phyloP scores from a whole-genome alignment of 2,888 invertebrate species.

The Entomobrya proxima region DNA sequence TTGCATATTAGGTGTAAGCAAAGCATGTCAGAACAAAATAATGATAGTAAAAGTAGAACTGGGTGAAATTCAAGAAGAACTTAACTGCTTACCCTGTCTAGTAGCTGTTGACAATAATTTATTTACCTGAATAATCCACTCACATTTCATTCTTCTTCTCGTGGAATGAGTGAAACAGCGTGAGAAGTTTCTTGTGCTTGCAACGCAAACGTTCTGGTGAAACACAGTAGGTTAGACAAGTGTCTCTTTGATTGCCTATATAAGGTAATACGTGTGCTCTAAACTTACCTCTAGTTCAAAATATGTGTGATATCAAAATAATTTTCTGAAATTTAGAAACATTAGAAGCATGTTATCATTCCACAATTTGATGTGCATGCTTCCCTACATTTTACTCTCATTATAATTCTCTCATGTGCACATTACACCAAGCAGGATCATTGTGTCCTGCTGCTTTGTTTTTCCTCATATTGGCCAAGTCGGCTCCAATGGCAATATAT shows the following conservation, averaged over 20 bases:
- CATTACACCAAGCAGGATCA: conserved; percentile 20
- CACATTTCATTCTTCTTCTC: conserved; percentile 48
- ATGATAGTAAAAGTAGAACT: background rate
- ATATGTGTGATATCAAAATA: too few species aligned
- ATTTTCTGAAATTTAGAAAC: too few species aligned
- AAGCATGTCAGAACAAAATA: background rate
- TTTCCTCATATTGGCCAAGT: conserved; percentile 31
- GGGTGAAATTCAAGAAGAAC: conserved; percentile 49
- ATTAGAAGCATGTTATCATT: too few species aligned
- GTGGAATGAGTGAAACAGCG: conserved; percentile 30
- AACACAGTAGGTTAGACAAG: too few species aligned
- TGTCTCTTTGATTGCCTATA: background rate
- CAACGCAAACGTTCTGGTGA: background rate
- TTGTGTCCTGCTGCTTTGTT: conserved; percentile 34
- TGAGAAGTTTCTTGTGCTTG: conserved; percentile 46
- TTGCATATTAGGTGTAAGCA: too few species aligned
- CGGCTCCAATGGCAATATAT: conserved; percentile 35
- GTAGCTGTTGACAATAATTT: conserved; percentile 64
- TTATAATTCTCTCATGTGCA: background rate
- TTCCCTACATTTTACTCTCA: background rate
- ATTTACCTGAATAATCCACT: conserved; percentile 64
- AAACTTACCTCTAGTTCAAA: too few species aligned
- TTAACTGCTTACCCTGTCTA: background rate
- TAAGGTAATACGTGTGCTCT: too few species aligned
- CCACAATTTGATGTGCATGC: too few species aligned